Conservation (phyloP, 53 echinoderm and acorn worm genomes). For the Actinopyga echinites region DNA sequence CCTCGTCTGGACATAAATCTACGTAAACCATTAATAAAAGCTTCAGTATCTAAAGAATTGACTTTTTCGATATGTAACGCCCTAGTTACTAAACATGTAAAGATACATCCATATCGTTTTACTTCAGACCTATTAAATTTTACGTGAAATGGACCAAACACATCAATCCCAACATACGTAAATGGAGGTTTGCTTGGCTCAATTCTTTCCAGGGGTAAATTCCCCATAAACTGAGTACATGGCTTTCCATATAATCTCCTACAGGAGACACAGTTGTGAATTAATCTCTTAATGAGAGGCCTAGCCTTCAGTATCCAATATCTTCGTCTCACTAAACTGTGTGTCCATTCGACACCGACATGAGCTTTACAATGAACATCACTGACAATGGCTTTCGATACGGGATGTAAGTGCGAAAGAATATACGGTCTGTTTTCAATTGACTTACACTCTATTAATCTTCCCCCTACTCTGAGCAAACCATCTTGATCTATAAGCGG, state of each 20-base stretch:
- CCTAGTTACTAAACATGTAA: slow-evolving; percentile 38
- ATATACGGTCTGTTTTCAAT: no score
- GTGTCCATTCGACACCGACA: no score
- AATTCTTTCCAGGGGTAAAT: slow-evolving; percentile 42
- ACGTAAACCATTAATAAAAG: slow-evolving; percentile 40
- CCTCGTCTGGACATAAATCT: slow-evolving; percentile 47
- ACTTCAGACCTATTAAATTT: slow-evolving; percentile 29
- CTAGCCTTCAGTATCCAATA: no score
- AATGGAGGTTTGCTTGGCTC: slow-evolving; percentile 48
- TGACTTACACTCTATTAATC: no score
- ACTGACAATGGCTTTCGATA: no score
- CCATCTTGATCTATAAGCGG: no score
- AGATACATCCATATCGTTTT: slow-evolving; percentile 47
- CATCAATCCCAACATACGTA: slow-evolving; percentile 36
- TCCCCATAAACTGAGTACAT: slow-evolving; percentile 32
- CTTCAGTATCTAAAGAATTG: slow-evolving; percentile 42
- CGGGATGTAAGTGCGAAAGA: no score
- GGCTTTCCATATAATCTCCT: slow-evolving; percentile 23
- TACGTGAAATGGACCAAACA: slow-evolving; percentile 47
- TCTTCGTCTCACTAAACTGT: no score
- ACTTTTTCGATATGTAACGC: slow-evolving; percentile 49
- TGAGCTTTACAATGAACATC: no score
- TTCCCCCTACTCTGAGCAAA: no score
- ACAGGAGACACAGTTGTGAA: slow-evolving; percentile 34
- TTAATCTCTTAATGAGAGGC: no score